These are phyloP conservation scores for Ypsolopha sequella DNA, from an alignment of 2,888 invertebrate genomes.

Conservation along the genomic window DNA sequence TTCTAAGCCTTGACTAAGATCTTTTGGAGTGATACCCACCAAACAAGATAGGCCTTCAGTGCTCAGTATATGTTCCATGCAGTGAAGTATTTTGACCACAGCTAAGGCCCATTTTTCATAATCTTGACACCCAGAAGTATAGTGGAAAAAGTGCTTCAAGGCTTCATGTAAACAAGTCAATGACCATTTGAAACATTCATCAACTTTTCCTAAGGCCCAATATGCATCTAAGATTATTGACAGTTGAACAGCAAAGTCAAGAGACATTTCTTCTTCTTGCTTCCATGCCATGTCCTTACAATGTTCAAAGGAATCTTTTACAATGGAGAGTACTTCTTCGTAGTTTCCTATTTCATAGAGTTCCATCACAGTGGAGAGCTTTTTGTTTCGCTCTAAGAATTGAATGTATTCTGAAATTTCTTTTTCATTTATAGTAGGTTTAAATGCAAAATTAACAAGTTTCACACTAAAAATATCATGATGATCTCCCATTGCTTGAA, in stretches of 20 bases:
- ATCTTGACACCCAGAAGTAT: constrained; percentile 48
- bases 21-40: constrained; percentile 69
- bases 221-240: constrained; percentile 76
- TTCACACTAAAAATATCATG: constrained; percentile 36
- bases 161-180: constrained; percentile 83
- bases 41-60: constrained; percentile 55
- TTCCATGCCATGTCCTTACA: constrained; percentile 49
- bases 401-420: constrained; percentile 45
- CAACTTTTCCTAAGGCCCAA: constrained; percentile 71
- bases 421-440: constrained; percentile 40
- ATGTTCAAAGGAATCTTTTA: constrained; percentile 76
- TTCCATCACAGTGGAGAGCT: constrained; percentile 74
- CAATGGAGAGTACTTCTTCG: constrained; percentile 74
- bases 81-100: constrained; percentile 54
- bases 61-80: constrained; percentile 55
- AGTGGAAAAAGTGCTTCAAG: constrained; percentile 72
- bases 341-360: constrained; percentile 76
- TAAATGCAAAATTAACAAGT: constrained; percentile 47
- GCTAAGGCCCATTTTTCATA: constrained; percentile 58
- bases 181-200: constrained; percentile 82
- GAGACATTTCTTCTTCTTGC: constrained; percentile 54
- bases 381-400: constrained; percentile 61
- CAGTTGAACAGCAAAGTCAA: constrained; percentile 70
- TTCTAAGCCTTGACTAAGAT: constrained; percentile 77
- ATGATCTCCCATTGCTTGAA: constrained; percentile 54